A percentile compares a stretch with the other conserved stretches of the same genome.
These are phyloP conservation scores for Lasiurus cinereus DNA, from an alignment of 2,113 vertebrate species.

Conservation along the genomic window DNA sequence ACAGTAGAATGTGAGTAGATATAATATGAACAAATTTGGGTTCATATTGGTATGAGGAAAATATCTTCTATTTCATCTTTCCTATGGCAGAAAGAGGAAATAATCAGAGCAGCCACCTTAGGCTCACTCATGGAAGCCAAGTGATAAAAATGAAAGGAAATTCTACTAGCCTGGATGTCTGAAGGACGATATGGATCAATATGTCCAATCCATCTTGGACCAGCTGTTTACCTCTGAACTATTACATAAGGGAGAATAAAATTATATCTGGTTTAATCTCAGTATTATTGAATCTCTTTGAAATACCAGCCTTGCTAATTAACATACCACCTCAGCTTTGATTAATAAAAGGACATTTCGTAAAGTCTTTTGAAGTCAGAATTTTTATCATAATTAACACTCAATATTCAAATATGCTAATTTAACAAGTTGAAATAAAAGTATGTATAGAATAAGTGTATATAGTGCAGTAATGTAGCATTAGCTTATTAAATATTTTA, in stretches of 20 bases:
- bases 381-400: background rate
- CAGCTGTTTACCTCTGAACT: background rate
- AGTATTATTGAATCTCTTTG: background rate
- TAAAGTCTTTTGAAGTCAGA: conserved; percentile 2
- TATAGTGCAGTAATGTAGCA: background rate
- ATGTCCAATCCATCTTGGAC: background rate
- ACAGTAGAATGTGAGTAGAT: background rate
- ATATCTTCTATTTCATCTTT: background rate
- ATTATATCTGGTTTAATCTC: background rate
- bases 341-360: conserved; percentile 16
- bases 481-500: conserved; percentile 30
- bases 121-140: background rate
- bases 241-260: background rate
- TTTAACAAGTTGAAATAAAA: conserved; percentile 20
- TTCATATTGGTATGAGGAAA: background rate
- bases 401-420: conserved; percentile 14
- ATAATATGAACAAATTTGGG: background rate
- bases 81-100: background rate
- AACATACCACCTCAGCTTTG: background rate
- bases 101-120: background rate
- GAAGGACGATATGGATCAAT: background rate
- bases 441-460: background rate
- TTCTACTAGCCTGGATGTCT: background rate
- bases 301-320: background rate
- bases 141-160: background rate